Conservation (phyloP, 2,797 vertebrate species). For the Centroberyx gerrardi region DNA sequence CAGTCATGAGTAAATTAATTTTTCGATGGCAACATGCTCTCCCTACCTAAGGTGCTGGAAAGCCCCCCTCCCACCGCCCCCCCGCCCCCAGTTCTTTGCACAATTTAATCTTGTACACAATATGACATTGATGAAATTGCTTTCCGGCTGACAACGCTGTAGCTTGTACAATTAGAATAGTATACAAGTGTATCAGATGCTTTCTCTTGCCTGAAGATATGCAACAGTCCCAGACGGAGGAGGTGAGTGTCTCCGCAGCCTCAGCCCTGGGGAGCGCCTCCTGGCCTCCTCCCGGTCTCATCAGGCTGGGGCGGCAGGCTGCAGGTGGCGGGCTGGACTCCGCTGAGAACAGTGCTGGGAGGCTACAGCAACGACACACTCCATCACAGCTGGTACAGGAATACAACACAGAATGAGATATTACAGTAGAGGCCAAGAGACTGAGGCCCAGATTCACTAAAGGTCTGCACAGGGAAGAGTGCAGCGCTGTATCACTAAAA, state of each 20-base stretch:
- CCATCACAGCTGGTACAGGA: conserved; percentile 45
- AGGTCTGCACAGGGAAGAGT: too few species aligned
- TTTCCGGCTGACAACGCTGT: conserved; percentile 40
- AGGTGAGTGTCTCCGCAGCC: conserved; percentile 15
- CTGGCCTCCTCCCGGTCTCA: conserved; percentile 24
- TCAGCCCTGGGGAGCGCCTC: conserved; percentile 25
- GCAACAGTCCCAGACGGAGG: conserved; percentile 30
- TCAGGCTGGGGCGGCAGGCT: conserved; percentile 20
- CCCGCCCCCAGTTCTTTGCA: conserved; percentile 9
- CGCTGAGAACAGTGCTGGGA: conserved; percentile 27
- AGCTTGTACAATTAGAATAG: conserved; percentile 55
- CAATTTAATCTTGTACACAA: conserved; percentile 55
- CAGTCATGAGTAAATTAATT: conserved; percentile 51
- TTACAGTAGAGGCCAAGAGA: conserved; percentile 23
- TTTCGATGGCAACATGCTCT: conserved; percentile 43
- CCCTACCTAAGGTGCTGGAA: conserved; percentile 21
- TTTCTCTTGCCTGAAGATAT: conserved; percentile 44
- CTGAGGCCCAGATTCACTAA: neutral
- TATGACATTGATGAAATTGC: conserved; percentile 63
- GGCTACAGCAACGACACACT: conserved; percentile 52
- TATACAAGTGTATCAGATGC: conserved; percentile 52
- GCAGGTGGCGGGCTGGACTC: conserved; percentile 46
- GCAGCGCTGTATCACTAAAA: conserved; percentile 2
- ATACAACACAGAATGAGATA: conserved; percentile 32
- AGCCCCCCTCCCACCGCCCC: neutral